Conservation (phyloP, 2,888 invertebrate genomes). For the Clanis bilineata region DNA sequence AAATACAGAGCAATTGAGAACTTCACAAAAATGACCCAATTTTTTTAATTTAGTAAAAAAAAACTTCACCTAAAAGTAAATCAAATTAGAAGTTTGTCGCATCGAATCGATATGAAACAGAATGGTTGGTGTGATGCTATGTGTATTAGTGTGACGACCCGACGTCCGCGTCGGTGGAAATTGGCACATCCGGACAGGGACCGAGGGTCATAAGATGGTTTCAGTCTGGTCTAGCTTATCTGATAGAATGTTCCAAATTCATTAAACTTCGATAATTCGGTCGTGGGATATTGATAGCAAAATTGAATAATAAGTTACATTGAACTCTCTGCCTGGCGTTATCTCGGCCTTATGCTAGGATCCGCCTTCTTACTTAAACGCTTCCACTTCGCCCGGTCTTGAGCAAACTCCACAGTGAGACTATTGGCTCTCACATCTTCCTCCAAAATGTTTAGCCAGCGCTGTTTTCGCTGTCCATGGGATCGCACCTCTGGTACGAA, state of each 20-base stretch:
- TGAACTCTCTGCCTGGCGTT: too few relatives aligned
- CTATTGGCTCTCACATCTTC: too few relatives aligned
- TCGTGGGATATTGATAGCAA: neutral
- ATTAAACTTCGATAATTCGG: neutral
- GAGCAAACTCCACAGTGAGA: too few relatives aligned
- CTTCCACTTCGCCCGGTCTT: too few relatives aligned
- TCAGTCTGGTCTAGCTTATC: conserved; percentile 29
- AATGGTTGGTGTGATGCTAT: conserved; percentile 50
- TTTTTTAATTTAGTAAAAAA: neutral
- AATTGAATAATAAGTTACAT: neutral
- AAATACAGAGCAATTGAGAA: too few relatives aligned
- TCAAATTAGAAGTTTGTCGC: conserved; percentile 27
- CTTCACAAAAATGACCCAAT: too few relatives aligned
- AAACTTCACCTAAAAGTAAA: neutral
- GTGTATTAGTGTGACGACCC: conserved; percentile 43
- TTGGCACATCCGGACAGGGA: conserved; percentile 64
- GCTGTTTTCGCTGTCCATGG: too few relatives aligned
- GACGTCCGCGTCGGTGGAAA: conserved; percentile 48
- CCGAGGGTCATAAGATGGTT: conserved; percentile 39
- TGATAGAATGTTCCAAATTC: conserved; percentile 17
- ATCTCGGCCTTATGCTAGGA: too few relatives aligned
- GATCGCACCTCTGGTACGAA: too few relatives aligned
- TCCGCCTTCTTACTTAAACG: too few relatives aligned
- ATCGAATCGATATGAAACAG: conserved; percentile 55
- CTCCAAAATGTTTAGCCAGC: too few relatives aligned